These are phyloP conservation scores for Oncorhynchus nerka DNA, from an alignment of 2,113 vertebrate species.

Conservation along the genomic window DNA sequence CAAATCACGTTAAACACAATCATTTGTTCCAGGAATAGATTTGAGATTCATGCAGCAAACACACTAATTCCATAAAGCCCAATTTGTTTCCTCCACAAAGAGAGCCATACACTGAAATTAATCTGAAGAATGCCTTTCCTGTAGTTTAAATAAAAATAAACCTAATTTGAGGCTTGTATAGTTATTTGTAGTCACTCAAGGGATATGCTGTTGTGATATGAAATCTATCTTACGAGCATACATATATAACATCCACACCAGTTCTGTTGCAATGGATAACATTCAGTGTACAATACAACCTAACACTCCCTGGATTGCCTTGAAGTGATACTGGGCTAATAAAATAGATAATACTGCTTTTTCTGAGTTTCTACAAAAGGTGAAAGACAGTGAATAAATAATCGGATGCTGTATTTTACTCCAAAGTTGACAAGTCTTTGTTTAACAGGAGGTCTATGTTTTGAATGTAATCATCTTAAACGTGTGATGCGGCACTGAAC, in stretches of 20 bases:
- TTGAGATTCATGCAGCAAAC: constrained; percentile 57
- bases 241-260: constrained; percentile 32
- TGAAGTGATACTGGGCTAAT: constrained; percentile 25
- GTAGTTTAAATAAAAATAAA: constrained; percentile 66
- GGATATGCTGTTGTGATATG: constrained; percentile 38
- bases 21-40: constrained; percentile 59
- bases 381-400: background rate
- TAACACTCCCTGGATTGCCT: constrained; percentile 16
- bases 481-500: background rate
- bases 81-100: constrained; percentile 71
- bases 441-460: constrained; percentile 10
- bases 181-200: background rate
- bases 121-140: constrained; percentile 68
- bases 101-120: constrained; percentile 62
- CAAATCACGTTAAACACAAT: constrained; percentile 54
- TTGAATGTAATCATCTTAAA: background rate
- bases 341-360: constrained; percentile 2
- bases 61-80: constrained; percentile 68
- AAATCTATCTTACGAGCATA: constrained; percentile 41
- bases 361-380: constrained; percentile 10
- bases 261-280: constrained; percentile 44
- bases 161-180: constrained; percentile 45
- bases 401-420: background rate
- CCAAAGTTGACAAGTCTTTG: background rate
- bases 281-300: constrained; percentile 32